Evolutionary conservation across 1,140 invertebrate genomes (phyloP).

Genomic region (Polypedilum pembai): DNA sequence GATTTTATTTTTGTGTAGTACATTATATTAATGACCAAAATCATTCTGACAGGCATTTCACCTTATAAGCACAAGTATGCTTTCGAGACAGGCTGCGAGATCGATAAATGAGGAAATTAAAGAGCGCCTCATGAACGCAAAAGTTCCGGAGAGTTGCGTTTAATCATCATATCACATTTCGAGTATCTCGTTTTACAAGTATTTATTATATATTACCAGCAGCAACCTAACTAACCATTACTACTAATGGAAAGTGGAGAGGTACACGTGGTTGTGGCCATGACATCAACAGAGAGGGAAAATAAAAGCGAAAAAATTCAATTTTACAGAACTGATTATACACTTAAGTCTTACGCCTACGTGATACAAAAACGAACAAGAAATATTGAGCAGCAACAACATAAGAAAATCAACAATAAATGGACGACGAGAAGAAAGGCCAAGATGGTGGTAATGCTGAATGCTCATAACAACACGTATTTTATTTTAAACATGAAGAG

Average conservation of each 20-base stretch:
- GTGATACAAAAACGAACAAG: neutral
- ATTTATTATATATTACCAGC: too few relatives aligned
- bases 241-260: neutral
- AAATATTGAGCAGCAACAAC: neutral
- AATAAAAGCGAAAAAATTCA: neutral
- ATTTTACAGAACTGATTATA: conserved; percentile 14
- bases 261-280: neutral
- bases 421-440: neutral
- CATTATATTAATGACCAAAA: conserved; percentile 3
- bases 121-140: conserved; percentile 19
- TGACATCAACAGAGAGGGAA: too few relatives aligned
- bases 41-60: conserved; percentile 22
- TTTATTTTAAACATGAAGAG: neutral
- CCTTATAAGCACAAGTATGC: neutral
- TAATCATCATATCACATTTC: conserved; percentile 21
- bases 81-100: neutral
- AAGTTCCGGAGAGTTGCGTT: conserved; percentile 23
- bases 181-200: neutral
- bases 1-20: neutral
- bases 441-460: neutral
- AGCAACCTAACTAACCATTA: neutral
- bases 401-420: neutral
- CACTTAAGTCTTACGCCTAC: conserved; percentile 16
- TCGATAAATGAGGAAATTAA: conserved; percentile 21
- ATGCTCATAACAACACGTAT: neutral